Base-by-base conservation (phyloP, 2,113 vertebrate species). In the Cinclus cinclus region DNA sequence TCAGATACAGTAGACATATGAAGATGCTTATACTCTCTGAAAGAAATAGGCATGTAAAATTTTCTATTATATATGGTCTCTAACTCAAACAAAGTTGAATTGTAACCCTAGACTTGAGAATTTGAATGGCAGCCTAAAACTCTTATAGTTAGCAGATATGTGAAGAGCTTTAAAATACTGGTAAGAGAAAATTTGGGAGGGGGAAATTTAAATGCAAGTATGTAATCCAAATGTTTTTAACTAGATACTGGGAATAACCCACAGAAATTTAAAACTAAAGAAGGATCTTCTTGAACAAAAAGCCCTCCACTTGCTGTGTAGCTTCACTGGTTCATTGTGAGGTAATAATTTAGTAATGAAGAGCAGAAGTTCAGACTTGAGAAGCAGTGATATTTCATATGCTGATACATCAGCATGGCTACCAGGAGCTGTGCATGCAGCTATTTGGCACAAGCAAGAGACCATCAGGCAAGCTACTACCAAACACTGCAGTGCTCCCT, bases 301-400 rank as follows among this genome's bases (percentile, higher is more conserved):
- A 49, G 8, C 0, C 2, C 10, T 23, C 3, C 8, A 4, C 47
- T 63, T 58, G 11, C 33, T n/a, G 4, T 33, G 15, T 46, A 41
- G 35, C 11, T 91, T 83, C 27, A 23, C 3, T 52, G 8, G 11
- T 59, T 76, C 41, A 17, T 39, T 78, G 33, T 68, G 69, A 68
- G n/a, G 18, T 15, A 75, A 8, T 10, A 89, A 37, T 70, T 84
- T 10, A 9, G 9, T 22, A 60, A 35, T 16, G 28, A 50, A 64
- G 11, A 74, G 8, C 31, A 74, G 6, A 28, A 55, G 13, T 39
- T 83, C 35, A 15, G 24, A 47, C 2, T 28, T 39, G 44, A 59
- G 15, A 46, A 74, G 50, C 5, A 39, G 17, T 31, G n/a, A 24
- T 59, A 27, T 22, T n/a, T 44, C 14, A 55, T 22, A 33, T 0